Evolutionary conservation across 2,888 invertebrate species (phyloP).

Genomic region (Strigamia crassipes): DNA sequence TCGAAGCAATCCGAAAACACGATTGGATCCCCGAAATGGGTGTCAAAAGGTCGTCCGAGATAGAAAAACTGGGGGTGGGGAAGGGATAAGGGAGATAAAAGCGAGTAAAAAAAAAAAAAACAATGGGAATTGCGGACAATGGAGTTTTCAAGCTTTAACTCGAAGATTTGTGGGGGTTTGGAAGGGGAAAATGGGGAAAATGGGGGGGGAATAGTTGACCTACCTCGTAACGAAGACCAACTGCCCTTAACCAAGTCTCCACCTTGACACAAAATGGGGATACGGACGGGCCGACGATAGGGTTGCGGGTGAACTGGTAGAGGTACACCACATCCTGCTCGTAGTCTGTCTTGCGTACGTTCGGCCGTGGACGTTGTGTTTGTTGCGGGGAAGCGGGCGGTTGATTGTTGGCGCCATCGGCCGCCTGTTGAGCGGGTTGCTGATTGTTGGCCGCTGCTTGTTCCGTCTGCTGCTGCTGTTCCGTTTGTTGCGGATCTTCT

Average conservation of each 20-base stretch:
- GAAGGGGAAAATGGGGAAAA: neutral
- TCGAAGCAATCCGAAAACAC: neutral
- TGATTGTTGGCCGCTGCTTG: neutral
- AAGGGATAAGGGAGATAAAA: neutral
- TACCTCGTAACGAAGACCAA: conserved; percentile 93
- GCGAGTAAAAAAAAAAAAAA: too few relatives aligned
- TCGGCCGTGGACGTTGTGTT: conserved; percentile 58
- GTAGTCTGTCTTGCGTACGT: conserved; percentile 83
- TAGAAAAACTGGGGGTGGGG: neutral
- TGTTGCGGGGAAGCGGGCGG: conserved; percentile 44
- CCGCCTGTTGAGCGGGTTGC: conserved; percentile 19
- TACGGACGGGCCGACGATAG: conserved; percentile 78
- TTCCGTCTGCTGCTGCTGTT: conserved; percentile 44
- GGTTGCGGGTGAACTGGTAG: conserved; percentile 90
- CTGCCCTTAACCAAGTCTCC: conserved; percentile 91
- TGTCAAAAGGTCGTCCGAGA: neutral
- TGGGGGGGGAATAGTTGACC: conserved; percentile 57
- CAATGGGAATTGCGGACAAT: too few relatives aligned
- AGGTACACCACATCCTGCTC: conserved; percentile 92
- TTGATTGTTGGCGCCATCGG: neutral
- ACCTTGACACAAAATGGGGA: conserved; percentile 94
- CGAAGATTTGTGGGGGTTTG: too few relatives aligned
- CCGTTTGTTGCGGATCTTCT: conserved; percentile 43
- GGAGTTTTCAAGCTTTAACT: too few relatives aligned
- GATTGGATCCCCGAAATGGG: too few relatives aligned